Evolutionary conservation across 2,113 vertebrate species (phyloP).

Genomic region (Piliocolobus tephrosceles): DNA sequence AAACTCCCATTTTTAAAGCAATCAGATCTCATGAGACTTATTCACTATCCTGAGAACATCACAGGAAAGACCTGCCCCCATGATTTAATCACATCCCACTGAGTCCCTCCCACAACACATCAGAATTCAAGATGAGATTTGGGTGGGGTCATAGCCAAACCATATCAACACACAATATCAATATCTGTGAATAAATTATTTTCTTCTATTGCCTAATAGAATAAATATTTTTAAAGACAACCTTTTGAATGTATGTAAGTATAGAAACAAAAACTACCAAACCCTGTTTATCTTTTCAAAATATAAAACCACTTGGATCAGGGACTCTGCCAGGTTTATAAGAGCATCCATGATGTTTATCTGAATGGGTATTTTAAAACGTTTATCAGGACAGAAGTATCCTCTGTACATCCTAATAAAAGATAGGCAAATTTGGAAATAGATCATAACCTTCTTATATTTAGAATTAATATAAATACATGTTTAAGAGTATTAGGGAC

Average conservation of each 20-base stretch:
- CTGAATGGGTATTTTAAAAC: neutral
- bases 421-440: neutral
- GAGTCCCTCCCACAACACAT: no score
- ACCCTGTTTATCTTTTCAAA: conserved; percentile 66
- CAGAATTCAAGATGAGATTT: no score
- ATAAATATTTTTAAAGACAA: conserved; percentile 30
- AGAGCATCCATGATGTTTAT: conserved; percentile 30
- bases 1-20: no score
- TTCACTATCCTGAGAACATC: no score
- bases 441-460: neutral
- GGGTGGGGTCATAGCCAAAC: no score
- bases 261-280: conserved; percentile 45
- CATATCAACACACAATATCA: neutral
- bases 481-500: neutral
- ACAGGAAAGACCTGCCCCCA: no score
- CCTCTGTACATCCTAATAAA: neutral
- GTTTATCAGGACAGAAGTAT: conserved; percentile 8
- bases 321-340: conserved; percentile 55
- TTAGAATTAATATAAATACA: conserved; percentile 18
- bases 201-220: neutral
- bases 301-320: conserved; percentile 62
- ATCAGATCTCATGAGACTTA: no score
- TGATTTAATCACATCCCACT: no score
- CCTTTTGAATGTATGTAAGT: conserved; percentile 57
- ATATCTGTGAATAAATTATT: neutral